Evolutionary conservation across 92 coral and sea anemone species (phyloP).

Genomic region (Umimayanthus kanabou): DNA sequence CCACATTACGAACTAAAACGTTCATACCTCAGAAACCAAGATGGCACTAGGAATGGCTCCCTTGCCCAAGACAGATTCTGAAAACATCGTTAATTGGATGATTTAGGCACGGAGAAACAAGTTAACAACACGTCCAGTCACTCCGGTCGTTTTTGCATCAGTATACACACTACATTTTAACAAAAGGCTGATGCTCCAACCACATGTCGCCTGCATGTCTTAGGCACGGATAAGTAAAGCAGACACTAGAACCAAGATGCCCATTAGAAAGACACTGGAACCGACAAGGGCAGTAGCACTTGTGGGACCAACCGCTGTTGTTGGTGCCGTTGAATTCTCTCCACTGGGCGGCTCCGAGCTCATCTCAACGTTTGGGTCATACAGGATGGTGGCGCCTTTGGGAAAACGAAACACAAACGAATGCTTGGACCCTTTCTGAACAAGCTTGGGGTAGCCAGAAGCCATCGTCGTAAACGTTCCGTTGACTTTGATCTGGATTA

Average conservation of each 20-base stretch:
- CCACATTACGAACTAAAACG: too few species aligned
- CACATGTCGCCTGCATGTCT: not conserved
- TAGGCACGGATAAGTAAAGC: not conserved
- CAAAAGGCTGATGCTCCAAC: too few species aligned
- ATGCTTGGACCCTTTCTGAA: not conserved
- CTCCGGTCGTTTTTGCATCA: too few species aligned
- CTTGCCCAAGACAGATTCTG: too few species aligned
- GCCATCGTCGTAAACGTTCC: not conserved
- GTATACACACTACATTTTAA: too few species aligned
- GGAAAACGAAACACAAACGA: slow-evolving; percentile 25
- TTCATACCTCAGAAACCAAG: too few species aligned
- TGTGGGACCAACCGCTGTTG: not conserved
- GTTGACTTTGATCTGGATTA: slow-evolving; percentile 1
- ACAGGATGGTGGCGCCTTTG: not conserved
- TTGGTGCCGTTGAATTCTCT: not conserved
- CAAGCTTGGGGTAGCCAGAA: slow-evolving; percentile 6
- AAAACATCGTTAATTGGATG: too few species aligned
- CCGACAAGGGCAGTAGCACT: not conserved
- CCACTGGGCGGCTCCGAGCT: not conserved
- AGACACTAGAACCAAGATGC: not conserved
- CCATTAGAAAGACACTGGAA: not conserved
- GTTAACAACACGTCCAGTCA: too few species aligned
- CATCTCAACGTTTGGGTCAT: slow-evolving; percentile 6
- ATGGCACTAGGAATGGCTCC: too few species aligned
- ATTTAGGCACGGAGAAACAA: too few species aligned